A percentile compares a stretch with the other conserved stretches of the same genome.
These are phyloP conservation scores for Eriosoma lanigerum DNA, from an alignment of 1,140 invertebrate genomes.

Conservation along the genomic window DNA sequence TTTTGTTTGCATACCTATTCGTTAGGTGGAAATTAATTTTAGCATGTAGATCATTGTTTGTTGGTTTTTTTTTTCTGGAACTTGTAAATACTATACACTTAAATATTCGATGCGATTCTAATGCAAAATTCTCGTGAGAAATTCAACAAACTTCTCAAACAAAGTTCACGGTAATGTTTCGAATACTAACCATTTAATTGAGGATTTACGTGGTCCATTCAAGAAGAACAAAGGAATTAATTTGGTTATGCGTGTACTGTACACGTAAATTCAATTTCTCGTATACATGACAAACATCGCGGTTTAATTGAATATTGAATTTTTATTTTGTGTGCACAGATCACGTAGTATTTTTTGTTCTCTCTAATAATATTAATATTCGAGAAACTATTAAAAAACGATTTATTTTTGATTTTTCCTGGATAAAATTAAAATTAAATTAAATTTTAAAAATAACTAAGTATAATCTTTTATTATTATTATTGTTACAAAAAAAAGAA, in stretches of 20 bases:
- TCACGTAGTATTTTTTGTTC: not conserved
- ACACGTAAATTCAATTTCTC: not conserved
- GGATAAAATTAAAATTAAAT: too few relatives aligned
- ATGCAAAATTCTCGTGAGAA: slow-evolving; percentile 3
- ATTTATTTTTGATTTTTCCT: too few relatives aligned
- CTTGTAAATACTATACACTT: not conserved
- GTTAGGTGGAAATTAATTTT: too few relatives aligned
- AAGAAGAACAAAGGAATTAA: slow-evolving; percentile 33
- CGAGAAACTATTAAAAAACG: too few relatives aligned
- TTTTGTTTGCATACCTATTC: too few relatives aligned
- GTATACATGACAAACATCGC: not conserved
- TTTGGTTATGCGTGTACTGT: slow-evolving; percentile 1
- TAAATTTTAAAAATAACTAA: too few relatives aligned
- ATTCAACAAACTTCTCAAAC: slow-evolving; percentile 1
- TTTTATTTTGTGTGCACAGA: not conserved
- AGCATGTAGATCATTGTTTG: too few relatives aligned
- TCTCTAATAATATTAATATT: too few relatives aligned
- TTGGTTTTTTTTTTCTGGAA: too few relatives aligned
- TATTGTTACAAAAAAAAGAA: too few relatives aligned
- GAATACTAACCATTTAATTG: slow-evolving; percentile 26
- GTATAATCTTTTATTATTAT: too few relatives aligned
- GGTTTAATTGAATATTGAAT: not conserved
- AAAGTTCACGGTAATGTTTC: slow-evolving; percentile 29
- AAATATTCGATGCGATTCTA: slow-evolving; percentile 6
- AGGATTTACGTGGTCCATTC: slow-evolving; percentile 36